phyloP scores from a whole-genome alignment of 1,140 invertebrate species.

The Pteromalus puparum region DNA sequence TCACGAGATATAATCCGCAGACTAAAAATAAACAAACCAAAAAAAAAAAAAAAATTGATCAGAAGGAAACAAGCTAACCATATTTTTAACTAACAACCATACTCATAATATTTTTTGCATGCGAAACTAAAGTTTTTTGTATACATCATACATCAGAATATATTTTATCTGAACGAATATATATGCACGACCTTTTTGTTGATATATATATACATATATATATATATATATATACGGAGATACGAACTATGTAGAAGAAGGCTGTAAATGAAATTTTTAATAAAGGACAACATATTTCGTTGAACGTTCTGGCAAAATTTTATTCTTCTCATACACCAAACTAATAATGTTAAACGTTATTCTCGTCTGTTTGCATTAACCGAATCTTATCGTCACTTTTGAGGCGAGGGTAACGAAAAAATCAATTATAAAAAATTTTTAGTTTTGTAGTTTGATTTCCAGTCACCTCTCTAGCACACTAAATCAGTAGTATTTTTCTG shows the following conservation, averaged over 20 bases:
- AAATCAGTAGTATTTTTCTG: slow-evolving; percentile 50
- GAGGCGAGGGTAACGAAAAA: too few species aligned
- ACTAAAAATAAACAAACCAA: neutral
- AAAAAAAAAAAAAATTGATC: neutral
- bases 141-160: slow-evolving; percentile 42
- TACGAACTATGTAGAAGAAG: slow-evolving; percentile 38
- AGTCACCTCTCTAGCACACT: neutral
- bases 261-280: slow-evolving; percentile 50
- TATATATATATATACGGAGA: slow-evolving; percentile 17
- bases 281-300: slow-evolving; percentile 48
- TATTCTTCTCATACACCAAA: slow-evolving; percentile 38
- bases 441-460: neutral
- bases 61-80: slow-evolving; percentile 27
- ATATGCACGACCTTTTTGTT: slow-evolving; percentile 40
- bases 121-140: slow-evolving; percentile 38
- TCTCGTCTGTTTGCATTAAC: too few species aligned
- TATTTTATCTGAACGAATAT: slow-evolving; percentile 40
- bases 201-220: slow-evolving; percentile 13
- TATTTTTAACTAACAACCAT: slow-evolving; percentile 39
- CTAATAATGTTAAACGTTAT: neutral
- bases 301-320: slow-evolving; percentile 35
- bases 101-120: slow-evolving; percentile 42
- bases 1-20: slow-evolving; percentile 3
- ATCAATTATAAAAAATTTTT: too few species aligned
- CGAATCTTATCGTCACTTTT: neutral